Conservation (phyloP, 2,113 vertebrate genomes). For the Ailuropoda melanoleuca region DNA sequence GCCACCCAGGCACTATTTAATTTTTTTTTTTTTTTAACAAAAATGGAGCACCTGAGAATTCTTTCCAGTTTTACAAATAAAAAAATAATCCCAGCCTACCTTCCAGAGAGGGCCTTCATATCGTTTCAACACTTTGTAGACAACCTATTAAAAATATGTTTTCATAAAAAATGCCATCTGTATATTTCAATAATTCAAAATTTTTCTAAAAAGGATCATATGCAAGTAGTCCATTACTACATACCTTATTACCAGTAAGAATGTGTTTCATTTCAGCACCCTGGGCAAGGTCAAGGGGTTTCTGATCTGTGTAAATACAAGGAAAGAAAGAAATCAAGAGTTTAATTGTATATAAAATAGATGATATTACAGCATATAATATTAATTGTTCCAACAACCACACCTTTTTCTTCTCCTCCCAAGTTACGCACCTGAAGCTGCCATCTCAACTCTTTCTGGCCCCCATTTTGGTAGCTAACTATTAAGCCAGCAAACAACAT, state of each 20-base stretch:
- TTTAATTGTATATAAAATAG: background rate
- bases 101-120: slow-evolving; percentile 94
- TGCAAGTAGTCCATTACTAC: background rate
- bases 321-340: background rate
- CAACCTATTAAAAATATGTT: slow-evolving; percentile 78
- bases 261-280: slow-evolving; percentile 90
- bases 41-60: background rate
- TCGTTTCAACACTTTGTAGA: slow-evolving; percentile 84
- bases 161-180: background rate
- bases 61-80: background rate
- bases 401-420: background rate
- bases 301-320: slow-evolving; percentile 87
- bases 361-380: background rate
- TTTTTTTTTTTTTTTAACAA: background rate
- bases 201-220: background rate
- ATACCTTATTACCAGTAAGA: slow-evolving; percentile 89
- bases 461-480: background rate
- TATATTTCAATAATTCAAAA: background rate
- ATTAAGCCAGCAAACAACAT: background rate
- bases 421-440: background rate
- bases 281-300: slow-evolving; percentile 89
- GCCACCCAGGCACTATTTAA: background rate
- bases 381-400: background rate
- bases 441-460: background rate
- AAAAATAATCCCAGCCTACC: slow-evolving; percentile 81